These are phyloP conservation scores for Latrodectus geometricus DNA, from an alignment of 1,140 invertebrate genomes.

Conservation along the genomic window DNA sequence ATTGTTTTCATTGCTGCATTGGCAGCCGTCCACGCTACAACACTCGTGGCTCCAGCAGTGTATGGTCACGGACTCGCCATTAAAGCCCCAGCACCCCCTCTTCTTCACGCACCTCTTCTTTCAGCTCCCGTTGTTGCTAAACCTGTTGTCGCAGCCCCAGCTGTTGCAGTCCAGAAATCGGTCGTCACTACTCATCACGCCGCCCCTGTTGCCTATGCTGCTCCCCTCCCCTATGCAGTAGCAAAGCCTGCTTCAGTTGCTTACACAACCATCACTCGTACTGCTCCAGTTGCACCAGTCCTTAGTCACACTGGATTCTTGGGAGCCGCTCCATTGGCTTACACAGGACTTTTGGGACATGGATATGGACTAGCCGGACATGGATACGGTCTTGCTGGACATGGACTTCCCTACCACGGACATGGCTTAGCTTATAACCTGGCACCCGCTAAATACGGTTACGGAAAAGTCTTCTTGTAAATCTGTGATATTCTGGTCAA, in stretches of 20 bases:
- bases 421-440: background rate
- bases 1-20: slow-evolving; percentile 25
- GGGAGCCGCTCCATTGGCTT: slow-evolving; percentile 42
- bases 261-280: slow-evolving; percentile 12
- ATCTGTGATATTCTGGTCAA: background rate
- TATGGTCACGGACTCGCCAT: slow-evolving; percentile 26
- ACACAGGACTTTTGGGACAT: background rate
- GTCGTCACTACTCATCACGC: background rate
- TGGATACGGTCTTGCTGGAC: slow-evolving; percentile 17
- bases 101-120: slow-evolving; percentile 11
- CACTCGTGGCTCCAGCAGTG: slow-evolving; percentile 17
- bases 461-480: background rate
- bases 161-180: background rate
- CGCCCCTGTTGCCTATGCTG: background rate
- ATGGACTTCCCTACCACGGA: background rate
- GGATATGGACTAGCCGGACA: background rate
- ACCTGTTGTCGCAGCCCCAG: background rate
- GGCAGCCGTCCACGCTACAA: slow-evolving; percentile 15
- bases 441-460: too few species aligned
- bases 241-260: slow-evolving; percentile 7
- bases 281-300: slow-evolving; percentile 26
- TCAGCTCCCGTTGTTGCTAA: slow-evolving; percentile 8
- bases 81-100: slow-evolving; percentile 32
- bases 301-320: slow-evolving; percentile 33
- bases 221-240: background rate